Base-by-base conservation (phyloP, 1,140 invertebrate species). In the Lutraria rhynchaena region DNA sequence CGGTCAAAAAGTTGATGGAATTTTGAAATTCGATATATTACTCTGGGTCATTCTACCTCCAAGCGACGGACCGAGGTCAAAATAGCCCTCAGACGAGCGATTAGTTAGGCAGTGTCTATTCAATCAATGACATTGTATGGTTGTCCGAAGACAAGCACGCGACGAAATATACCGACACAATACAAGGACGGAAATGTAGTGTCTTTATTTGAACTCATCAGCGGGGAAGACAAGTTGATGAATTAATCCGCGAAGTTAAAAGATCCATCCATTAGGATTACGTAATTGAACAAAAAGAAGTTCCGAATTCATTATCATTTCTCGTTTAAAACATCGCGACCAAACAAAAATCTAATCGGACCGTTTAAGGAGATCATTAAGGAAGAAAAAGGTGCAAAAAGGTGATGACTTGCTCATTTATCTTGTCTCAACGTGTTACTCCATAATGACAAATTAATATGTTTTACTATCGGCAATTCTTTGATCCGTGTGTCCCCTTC, bases 391-490 rank as follows among this genome's bases (percentile, higher is more conserved):
- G 63, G 63, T 67, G 63, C 63, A 67, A 67, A 49, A 46, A 67
- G 35, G n/a, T 15, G 44, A 41, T 49, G 63, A 49, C 41, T 29
- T 22, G 44, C 41, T 67, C 37, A 24, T 67, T 67, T 67, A 67
- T 67, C 63, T 67, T 67, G 63, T 67, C 63, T 11, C 41, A 29
- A 67, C 27, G 15, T 46, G 44, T 17, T 29, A 24, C 63, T 67
- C 19, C 31, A 49, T 67, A 67, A 67, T 67, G 63, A 67, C 63
- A 67, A 67, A 67, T 67, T 67, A 67, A 67, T 49, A 51, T 67
- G 44, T 67, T 67, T 67, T 27, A 51, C 63, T 51, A 67, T 67
- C 63, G 31, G 17, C 19, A 46, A 46, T 19, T 46, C 63, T 67
- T 67, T 67, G 63, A 67, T 67, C 63, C 44, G 44, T 3, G 19